phyloP scores from a whole-genome alignment of 64 coral and sea anemone species.

The Stylophora pistillata region DNA sequence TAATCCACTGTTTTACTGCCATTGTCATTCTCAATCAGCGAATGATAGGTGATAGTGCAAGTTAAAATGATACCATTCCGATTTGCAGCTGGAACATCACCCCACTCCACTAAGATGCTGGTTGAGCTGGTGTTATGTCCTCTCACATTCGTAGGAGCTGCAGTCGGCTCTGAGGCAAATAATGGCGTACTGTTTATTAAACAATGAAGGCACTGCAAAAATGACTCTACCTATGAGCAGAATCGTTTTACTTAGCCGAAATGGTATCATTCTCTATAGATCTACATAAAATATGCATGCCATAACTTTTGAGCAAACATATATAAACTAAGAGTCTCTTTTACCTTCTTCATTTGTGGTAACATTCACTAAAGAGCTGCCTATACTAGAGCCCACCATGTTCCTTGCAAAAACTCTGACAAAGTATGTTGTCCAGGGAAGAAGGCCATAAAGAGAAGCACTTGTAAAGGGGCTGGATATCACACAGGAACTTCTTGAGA shows the following conservation, averaged over 20 bases:
- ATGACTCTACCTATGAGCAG: too few species aligned
- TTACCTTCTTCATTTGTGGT: constrained; percentile 41
- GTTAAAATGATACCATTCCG: constrained; percentile 1
- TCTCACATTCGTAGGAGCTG: not conserved
- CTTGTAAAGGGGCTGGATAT: not conserved
- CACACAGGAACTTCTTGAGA: not conserved
- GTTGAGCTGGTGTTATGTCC: not conserved
- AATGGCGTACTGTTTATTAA: not conserved
- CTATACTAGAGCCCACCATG: not conserved
- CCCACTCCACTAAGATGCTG: constrained; percentile 14
- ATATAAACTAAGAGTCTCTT: too few species aligned
- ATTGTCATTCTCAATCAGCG: not conserved
- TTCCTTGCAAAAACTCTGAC: not conserved
- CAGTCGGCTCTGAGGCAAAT: not conserved
- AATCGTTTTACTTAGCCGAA: not conserved
- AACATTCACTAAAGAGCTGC: not conserved
- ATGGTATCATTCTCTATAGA: not conserved
- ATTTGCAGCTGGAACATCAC: not conserved
- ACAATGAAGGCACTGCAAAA: too few species aligned
- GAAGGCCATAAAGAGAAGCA: not conserved
- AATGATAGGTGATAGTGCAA: constrained; percentile 1
- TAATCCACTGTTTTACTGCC: not conserved
- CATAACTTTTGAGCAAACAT: too few species aligned
- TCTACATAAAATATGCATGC: too few species aligned
- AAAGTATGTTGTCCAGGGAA: not conserved